Evolutionary conservation across 1,140 invertebrate species (phyloP).

Genomic region (Drosophila willistoni): DNA sequence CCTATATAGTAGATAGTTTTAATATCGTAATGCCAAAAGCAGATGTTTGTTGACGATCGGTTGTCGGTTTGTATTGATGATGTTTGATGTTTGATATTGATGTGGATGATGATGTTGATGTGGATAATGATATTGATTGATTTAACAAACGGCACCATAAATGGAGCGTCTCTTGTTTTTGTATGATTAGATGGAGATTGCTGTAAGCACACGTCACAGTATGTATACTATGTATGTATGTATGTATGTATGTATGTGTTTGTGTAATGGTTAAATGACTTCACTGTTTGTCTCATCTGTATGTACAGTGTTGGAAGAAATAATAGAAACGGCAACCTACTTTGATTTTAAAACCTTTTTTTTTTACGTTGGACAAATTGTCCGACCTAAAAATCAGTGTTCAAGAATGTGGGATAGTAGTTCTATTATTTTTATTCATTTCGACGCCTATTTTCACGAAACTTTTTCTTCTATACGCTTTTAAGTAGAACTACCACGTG

Average conservation of each 20-base stretch:
- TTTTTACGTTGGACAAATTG: no score
- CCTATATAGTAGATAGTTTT: neutral
- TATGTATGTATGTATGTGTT: neutral
- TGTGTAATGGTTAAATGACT: constrained; percentile 8
- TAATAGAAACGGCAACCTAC: no score
- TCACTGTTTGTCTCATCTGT: neutral
- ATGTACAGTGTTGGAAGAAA: neutral
- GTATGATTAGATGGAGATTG: constrained; percentile 10
- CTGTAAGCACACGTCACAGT: constrained; percentile 3
- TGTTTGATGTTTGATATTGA: neutral
- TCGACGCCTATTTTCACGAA: no score
- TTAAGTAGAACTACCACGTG: no score
- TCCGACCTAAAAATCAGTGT: no score
- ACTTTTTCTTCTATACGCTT: no score
- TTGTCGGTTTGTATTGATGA: constrained; percentile 8
- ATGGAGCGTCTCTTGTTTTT: constrained; percentile 27
- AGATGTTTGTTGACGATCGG: constrained; percentile 4
- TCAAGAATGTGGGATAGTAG: no score
- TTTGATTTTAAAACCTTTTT: no score
- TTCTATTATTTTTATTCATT: no score
- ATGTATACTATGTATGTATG: neutral
- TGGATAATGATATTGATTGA: constrained; percentile 50
- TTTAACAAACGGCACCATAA: constrained; percentile 52
- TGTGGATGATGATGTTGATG: neutral
- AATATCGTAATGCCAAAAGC: constrained; percentile 8